Evolutionary conservation across 2,888 invertebrate genomes (phyloP).

Genomic region (Drosophila pseudotakahashii): DNA sequence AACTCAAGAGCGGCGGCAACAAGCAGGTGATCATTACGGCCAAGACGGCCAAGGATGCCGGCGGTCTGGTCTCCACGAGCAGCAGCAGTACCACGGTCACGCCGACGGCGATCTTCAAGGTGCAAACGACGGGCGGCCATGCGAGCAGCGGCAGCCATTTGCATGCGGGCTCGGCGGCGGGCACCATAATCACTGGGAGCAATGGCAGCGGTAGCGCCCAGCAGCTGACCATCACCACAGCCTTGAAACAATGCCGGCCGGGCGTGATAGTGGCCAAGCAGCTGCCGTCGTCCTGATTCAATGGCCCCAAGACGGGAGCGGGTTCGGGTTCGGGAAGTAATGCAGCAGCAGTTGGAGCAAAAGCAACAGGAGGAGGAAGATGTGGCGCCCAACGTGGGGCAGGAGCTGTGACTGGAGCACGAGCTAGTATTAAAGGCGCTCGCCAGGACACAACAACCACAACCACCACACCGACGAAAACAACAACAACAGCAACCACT

Average conservation of each 20-base stretch:
- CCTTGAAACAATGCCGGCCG: conserved; percentile 90
- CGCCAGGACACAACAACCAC: conserved; percentile 43
- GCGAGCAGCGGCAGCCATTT: conserved; percentile 11
- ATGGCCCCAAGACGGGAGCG: conserved; percentile 33
- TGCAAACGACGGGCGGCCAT: conserved; percentile 67
- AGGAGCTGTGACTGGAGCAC: conserved; percentile 32
- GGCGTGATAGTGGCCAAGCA: conserved; percentile 96
- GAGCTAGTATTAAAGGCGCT: conserved; percentile 57
- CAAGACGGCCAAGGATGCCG: conserved; percentile 66
- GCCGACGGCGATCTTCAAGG: conserved; percentile 82
- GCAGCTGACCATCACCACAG: conserved; percentile 79
- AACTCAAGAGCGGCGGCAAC: conserved; percentile 85
- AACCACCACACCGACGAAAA: conserved; percentile 40
- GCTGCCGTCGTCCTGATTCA: conserved; percentile 87
- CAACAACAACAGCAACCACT: conserved; percentile 33
- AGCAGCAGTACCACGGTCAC: conserved; percentile 61
- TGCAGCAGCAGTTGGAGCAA: conserved; percentile 24
- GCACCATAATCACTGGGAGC: conserved; percentile 23
- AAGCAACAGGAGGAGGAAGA: conserved; percentile 13
- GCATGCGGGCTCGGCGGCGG: conserved; percentile 2
- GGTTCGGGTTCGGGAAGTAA: conserved; percentile 33
- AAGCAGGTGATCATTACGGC: conserved; percentile 81
- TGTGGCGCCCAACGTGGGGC: conserved; percentile 31
- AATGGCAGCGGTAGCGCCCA: conserved; percentile 30
- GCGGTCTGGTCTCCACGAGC: conserved; percentile 51